Percentiles rank a stretch among this genome's conserved stretches.
phyloP scores from a whole-genome alignment of 2,797 vertebrate genomes.

The Dallia pectoralis region DNA sequence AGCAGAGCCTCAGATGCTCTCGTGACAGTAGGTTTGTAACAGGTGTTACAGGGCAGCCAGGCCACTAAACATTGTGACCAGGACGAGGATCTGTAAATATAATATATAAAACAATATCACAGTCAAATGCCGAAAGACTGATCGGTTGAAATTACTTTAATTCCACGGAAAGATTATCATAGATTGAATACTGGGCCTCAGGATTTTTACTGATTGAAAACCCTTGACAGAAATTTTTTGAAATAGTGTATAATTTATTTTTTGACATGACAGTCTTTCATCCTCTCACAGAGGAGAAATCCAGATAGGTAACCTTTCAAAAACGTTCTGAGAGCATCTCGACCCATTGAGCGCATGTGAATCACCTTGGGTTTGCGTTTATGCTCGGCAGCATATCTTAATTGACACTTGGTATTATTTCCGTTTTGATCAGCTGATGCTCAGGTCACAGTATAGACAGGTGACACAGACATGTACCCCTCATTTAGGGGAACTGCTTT shows the following conservation, averaged over 20 bases:
- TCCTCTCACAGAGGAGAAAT: too few relatives aligned
- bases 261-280: neutral
- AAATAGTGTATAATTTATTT: neutral
- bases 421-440: neutral
- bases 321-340: neutral
- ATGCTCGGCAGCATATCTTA: neutral
- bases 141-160: neutral
- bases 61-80: neutral
- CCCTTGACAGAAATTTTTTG: neutral
- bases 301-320: too few relatives aligned
- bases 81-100: too few relatives aligned
- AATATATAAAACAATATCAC: neutral
- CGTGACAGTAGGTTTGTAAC: neutral
- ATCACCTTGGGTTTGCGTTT: neutral
- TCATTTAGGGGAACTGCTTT: neutral
- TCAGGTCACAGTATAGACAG: neutral
- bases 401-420: neutral
- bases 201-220: neutral
- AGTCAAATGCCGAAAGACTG: neutral
- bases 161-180: neutral
- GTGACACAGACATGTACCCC: neutral
- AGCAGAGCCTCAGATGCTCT: neutral
- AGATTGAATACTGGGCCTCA: neutral
- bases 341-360: neutral
- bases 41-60: neutral